phyloP scores from a whole-genome alignment of 2,797 vertebrate species.

The Chaunax sp. region DNA sequence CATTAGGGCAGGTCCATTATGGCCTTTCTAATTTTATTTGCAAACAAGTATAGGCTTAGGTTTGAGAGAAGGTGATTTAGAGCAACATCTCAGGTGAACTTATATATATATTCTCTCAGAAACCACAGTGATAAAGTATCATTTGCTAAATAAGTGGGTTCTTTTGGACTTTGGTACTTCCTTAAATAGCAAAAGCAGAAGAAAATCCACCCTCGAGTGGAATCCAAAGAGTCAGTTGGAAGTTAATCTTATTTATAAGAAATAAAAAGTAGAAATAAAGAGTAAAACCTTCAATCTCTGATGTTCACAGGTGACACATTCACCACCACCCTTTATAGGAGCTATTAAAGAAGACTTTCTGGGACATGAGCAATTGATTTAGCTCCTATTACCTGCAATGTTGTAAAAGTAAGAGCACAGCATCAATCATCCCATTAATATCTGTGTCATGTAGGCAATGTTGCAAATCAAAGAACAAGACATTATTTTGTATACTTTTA shows the following conservation, averaged over 20 bases:
- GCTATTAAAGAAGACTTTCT: neutral
- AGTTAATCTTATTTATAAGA: neutral
- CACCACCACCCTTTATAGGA: too few species aligned
- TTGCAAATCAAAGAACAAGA: neutral
- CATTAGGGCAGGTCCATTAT: neutral
- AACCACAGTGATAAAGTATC: neutral
- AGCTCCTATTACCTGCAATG: neutral
- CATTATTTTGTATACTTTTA: neutral
- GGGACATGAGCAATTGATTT: neutral
- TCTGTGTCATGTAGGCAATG: neutral
- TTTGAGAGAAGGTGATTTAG: neutral
- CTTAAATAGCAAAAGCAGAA: slow-evolving; percentile 3
- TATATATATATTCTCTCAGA: neutral
- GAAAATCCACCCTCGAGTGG: neutral
- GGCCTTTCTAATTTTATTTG: neutral
- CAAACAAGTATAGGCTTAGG: neutral
- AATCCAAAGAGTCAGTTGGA: neutral
- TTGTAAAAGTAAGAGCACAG: too few species aligned
- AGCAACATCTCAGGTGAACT: neutral
- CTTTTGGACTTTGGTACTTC: neutral
- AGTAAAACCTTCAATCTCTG: too few species aligned
- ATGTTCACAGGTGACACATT: neutral
- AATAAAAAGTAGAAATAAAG: neutral
- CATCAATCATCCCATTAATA: too few species aligned
- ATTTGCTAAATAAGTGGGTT: neutral